These are phyloP conservation scores for Palythoa grandiflora DNA, from an alignment of 92 coral and sea anemone genomes.

Conservation along the genomic window DNA sequence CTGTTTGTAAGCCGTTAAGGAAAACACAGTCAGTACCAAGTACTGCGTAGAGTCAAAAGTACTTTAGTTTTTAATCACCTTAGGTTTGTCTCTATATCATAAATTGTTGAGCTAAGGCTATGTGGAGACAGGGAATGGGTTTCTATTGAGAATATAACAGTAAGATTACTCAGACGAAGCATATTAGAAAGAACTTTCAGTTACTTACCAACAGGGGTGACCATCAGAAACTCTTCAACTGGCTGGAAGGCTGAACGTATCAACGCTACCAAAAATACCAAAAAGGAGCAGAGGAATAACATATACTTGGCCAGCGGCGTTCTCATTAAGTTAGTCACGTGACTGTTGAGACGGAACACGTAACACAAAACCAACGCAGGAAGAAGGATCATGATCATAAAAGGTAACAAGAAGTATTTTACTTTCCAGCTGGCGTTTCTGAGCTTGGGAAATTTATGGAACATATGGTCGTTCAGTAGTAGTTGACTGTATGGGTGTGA, in stretches of 20 bases:
- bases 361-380: slow-evolving; percentile 33
- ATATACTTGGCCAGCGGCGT: slow-evolving; percentile 57
- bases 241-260: slow-evolving; percentile 43
- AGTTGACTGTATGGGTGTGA: slow-evolving; percentile 66
- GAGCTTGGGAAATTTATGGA: slow-evolving; percentile 3
- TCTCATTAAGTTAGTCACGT: slow-evolving; percentile 38
- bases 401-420: slow-evolving; percentile 20
- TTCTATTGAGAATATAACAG: no score
- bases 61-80: no score
- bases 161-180: no score
- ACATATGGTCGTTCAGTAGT: slow-evolving; percentile 52
- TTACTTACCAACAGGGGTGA: no score
- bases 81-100: no score
- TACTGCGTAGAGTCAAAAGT: no score
- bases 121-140: no score
- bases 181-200: no score
- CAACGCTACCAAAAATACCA: slow-evolving; percentile 37
- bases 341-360: slow-evolving; percentile 27
- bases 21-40: no score
- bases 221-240: not conserved
- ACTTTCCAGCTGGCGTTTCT: slow-evolving; percentile 3
- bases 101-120: no score
- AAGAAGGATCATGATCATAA: slow-evolving; percentile 4
- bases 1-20: no score
- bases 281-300: slow-evolving; percentile 41